Percentiles rank a stretch among this genome's conserved stretches.
phyloP scores from a whole-genome alignment of 2,888 invertebrate genomes.

The Machimus rusticus region DNA sequence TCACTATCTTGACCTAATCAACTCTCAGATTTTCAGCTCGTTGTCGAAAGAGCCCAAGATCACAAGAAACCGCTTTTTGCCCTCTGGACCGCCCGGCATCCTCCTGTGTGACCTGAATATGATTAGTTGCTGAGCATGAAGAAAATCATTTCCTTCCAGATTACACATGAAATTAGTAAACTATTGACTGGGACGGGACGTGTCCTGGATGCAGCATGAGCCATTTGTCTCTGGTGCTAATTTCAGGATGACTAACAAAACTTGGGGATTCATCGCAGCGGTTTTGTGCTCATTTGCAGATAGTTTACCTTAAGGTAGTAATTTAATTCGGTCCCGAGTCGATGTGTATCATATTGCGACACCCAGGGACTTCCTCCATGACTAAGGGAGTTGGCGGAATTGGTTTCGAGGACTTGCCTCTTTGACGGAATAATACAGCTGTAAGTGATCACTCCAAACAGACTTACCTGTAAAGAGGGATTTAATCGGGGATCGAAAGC shows the following conservation, averaged over 20 bases:
- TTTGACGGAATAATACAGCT: not conserved
- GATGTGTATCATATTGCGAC: not conserved
- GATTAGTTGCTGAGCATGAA: slow-evolving; percentile 37
- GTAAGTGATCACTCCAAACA: not conserved
- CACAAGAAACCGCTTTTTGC: slow-evolving; percentile 23
- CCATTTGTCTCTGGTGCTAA: slow-evolving; percentile 46
- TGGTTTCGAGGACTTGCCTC: not conserved
- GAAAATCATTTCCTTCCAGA: slow-evolving; percentile 47
- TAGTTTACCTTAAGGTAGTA: slow-evolving; percentile 30
- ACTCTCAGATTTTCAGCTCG: slow-evolving; percentile 42
- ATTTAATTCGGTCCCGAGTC: not conserved
- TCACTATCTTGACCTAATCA: slow-evolving; percentile 28
- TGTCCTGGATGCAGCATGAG: slow-evolving; percentile 43
- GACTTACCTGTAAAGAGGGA: not conserved
- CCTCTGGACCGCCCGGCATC: not conserved
- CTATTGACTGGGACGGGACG: slow-evolving; percentile 46
- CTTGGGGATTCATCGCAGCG: slow-evolving; percentile 10
- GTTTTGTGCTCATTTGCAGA: slow-evolving; percentile 32
- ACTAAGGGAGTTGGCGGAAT: not conserved
- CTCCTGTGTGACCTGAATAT: slow-evolving; percentile 41
- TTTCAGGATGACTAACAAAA: slow-evolving; percentile 42
- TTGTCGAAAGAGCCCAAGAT: slow-evolving; percentile 40
- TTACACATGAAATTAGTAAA: slow-evolving; percentile 48
- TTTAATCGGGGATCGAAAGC: not conserved
- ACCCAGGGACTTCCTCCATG: not conserved